Percentiles rank a stretch among this genome's conserved stretches.
Conservation (phyloP, 1,140 invertebrate species). For the Zaprionus capensis region DNA sequence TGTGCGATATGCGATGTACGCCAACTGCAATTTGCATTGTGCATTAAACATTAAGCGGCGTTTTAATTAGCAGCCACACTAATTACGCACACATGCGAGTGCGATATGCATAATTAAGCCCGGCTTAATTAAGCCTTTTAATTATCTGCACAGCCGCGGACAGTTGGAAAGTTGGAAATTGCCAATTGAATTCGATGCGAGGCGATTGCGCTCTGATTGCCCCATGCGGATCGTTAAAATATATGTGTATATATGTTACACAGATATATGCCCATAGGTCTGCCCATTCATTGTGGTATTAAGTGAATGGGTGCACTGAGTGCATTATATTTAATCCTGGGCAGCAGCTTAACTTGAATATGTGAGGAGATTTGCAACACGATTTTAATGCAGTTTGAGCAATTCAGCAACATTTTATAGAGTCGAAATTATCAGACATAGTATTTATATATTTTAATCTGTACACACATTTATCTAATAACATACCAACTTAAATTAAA, state of each 20-base stretch:
- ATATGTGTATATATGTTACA: background rate
- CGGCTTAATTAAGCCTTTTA: constrained; percentile 46
- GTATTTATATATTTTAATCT: background rate
- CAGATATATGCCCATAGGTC: background rate
- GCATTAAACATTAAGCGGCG: constrained; percentile 52
- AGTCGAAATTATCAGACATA: background rate
- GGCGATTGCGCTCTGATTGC: constrained; percentile 2
- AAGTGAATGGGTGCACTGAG: background rate
- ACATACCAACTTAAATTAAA: background rate
- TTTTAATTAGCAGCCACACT: constrained; percentile 62
- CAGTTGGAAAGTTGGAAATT: constrained; percentile 56
- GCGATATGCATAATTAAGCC: constrained; percentile 64
- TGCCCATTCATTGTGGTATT: background rate
- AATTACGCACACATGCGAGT: constrained; percentile 60
- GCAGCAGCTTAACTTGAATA: background rate
- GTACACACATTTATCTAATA: background rate
- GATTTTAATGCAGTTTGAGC: background rate
- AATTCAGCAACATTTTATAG: background rate
- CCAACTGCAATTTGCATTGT: constrained; percentile 60
- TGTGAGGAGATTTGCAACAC: background rate
- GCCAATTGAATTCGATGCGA: constrained; percentile 42
- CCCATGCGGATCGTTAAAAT: constrained; percentile 5
- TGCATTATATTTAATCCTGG: background rate
- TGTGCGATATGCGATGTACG: constrained; percentile 26
- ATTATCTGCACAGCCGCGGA: constrained; percentile 34